phyloP scores from a whole-genome alignment of 1,140 invertebrate genomes.

The Apis dorsata region DNA sequence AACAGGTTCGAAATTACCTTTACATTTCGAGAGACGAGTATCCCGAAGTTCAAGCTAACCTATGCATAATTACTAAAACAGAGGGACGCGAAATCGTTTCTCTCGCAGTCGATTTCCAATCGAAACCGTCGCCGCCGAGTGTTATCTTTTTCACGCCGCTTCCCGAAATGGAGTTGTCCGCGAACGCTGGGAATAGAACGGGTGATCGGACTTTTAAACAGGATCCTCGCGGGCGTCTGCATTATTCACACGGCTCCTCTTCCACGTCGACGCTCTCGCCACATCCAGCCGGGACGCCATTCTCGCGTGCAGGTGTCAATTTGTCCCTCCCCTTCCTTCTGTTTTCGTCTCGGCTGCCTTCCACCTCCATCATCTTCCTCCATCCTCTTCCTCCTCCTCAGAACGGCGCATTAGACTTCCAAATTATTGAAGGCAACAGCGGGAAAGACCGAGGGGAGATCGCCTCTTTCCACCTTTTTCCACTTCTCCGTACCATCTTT shows the following conservation, averaged over 20 bases:
- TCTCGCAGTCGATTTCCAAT: not conserved
- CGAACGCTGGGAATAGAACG: conserved; percentile 49
- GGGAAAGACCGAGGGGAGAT: not conserved
- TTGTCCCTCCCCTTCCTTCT: conserved; percentile 49
- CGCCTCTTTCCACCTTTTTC: not conserved
- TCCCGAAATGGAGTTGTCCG: not conserved
- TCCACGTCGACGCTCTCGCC: conserved; percentile 42
- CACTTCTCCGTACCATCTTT: too few species aligned
- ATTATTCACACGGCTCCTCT: conserved; percentile 65
- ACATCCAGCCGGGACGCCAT: conserved; percentile 51
- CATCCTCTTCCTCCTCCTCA: not conserved
- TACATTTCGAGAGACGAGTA: not conserved
- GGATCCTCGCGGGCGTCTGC: conserved; percentile 53
- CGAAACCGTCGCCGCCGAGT: conserved; percentile 10
- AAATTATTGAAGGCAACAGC: conserved; percentile 76
- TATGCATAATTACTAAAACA: not conserved
- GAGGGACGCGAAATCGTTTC: not conserved
- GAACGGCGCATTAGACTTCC: conserved; percentile 70
- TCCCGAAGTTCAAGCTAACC: too few species aligned
- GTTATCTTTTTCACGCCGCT: conserved; percentile 37
- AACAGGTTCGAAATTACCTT: not conserved
- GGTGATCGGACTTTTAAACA: conserved; percentile 65
- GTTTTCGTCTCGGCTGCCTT: conserved; percentile 5
- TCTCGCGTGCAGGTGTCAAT: conserved; percentile 66
- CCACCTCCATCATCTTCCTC: not conserved